A percentile compares a stretch with the other conserved stretches of the same genome.
Conservation (phyloP, 2,888 invertebrate genomes). For the Dysmachus trigonus region DNA sequence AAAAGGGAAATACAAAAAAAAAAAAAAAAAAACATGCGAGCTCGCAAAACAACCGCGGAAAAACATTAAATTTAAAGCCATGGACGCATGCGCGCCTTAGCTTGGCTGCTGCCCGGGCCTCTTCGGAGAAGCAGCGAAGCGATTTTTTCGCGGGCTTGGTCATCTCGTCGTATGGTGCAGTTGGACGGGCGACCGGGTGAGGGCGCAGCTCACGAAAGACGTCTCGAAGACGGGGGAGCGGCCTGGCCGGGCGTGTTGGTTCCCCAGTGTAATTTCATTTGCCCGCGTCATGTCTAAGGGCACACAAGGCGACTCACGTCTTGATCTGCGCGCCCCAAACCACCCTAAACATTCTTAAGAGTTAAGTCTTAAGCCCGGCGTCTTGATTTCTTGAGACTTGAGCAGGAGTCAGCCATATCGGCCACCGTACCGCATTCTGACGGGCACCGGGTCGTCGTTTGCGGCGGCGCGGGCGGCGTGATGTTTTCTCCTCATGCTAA, state of each 20-base stretch:
- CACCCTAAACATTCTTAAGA: neutral
- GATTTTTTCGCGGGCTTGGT: neutral
- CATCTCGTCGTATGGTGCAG: neutral
- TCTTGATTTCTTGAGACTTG: neutral
- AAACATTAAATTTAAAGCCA: conserved; percentile 21
- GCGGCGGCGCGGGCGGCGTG: too few relatives aligned
- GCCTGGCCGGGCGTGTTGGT: neutral
- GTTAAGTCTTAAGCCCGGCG: neutral
- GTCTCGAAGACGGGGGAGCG: neutral
- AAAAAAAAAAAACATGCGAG: too few relatives aligned
- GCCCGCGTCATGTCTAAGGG: conserved; percentile 8
- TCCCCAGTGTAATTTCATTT: neutral
- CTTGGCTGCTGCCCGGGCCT: neutral
- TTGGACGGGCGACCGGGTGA: neutral
- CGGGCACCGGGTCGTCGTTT: neutral
- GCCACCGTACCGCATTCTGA: neutral
- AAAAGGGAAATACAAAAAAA: neutral
- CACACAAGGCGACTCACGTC: neutral
- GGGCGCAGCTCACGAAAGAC: neutral
- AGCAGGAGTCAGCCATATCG: neutral
- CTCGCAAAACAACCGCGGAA: neutral
- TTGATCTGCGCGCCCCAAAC: neutral
- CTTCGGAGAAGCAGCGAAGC: neutral
- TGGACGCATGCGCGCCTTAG: conserved; percentile 17
- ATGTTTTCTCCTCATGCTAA: conserved; percentile 7